Evolutionary conservation across 2,797 vertebrate genomes (phyloP).

Genomic region (Neosilurus hyrtlii): DNA sequence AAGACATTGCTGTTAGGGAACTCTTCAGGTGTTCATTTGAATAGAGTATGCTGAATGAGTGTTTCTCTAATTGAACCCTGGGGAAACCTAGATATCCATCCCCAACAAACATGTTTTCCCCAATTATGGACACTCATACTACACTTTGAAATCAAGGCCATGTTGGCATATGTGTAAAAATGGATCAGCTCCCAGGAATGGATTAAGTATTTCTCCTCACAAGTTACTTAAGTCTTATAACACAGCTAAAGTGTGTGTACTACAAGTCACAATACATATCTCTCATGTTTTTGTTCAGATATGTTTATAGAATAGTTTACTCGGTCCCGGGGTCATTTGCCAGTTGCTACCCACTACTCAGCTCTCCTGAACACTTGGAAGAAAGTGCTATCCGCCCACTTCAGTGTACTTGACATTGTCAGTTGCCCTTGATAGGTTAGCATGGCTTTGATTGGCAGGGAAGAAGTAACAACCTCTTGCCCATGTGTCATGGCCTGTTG

Average conservation of each 20-base stretch:
- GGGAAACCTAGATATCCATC: slow-evolving; percentile 77
- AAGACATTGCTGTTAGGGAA: slow-evolving; percentile 81
- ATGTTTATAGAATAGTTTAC: neutral
- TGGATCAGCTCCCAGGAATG: neutral
- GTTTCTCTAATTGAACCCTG: slow-evolving; percentile 89
- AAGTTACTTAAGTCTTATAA: neutral
- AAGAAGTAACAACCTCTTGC: neutral
- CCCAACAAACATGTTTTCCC: slow-evolving; percentile 69
- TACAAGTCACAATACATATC: neutral
- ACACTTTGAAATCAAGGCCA: slow-evolving; percentile 12
- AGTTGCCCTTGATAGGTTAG: neutral
- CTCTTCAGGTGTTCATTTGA: slow-evolving; percentile 91
- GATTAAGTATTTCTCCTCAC: neutral
- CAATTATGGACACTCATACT: slow-evolving; percentile 13
- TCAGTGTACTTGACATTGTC: neutral
- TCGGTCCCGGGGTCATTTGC: neutral
- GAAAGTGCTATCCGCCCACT: neutral
- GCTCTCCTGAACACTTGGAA: neutral
- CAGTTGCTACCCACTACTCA: neutral
- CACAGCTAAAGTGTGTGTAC: neutral
- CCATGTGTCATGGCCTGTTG: neutral
- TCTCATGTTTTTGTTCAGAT: neutral
- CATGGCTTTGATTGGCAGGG: too few relatives aligned
- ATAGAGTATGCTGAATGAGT: slow-evolving; percentile 86
- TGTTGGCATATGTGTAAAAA: neutral